Percentiles rank a stretch among this genome's conserved stretches.
Conservation (phyloP, 1,140 invertebrate species). For the Drosophila virilis region DNA sequence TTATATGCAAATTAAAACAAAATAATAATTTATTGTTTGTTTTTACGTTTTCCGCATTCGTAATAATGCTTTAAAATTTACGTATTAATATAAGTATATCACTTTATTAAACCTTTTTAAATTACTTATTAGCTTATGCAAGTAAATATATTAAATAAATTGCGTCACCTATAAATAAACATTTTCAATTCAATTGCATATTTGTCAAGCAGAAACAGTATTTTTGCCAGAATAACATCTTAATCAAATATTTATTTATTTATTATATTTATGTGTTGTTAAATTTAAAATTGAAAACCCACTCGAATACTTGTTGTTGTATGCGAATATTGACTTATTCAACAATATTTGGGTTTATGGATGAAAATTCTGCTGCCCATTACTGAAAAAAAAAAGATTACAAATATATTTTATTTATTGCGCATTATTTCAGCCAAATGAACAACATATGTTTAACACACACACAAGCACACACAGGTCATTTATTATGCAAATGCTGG, state of each 20-base stretch:
- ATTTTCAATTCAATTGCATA: constrained; percentile 1
- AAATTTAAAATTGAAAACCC: too few relatives aligned
- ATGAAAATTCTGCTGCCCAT: too few relatives aligned
- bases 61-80: not conserved
- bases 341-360: not conserved
- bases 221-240: too few relatives aligned
- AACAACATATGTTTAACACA: constrained; percentile 35
- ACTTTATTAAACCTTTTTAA: not conserved
- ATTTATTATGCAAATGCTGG: constrained; percentile 66
- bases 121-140: not conserved
- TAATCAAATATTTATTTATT: too few relatives aligned
- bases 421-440: not conserved
- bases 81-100: not conserved
- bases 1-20: not conserved
- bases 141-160: not conserved
- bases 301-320: too few relatives aligned
- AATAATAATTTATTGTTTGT: too few relatives aligned
- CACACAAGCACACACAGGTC: not conserved
- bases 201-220: not conserved
- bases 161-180: not conserved
- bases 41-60: too few relatives aligned
- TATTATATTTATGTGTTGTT: too few relatives aligned
- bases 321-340: not conserved
- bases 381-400: not conserved
- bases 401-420: not conserved